Conservation (phyloP, 2,797 vertebrate species). For the Tapera naevia region DNA sequence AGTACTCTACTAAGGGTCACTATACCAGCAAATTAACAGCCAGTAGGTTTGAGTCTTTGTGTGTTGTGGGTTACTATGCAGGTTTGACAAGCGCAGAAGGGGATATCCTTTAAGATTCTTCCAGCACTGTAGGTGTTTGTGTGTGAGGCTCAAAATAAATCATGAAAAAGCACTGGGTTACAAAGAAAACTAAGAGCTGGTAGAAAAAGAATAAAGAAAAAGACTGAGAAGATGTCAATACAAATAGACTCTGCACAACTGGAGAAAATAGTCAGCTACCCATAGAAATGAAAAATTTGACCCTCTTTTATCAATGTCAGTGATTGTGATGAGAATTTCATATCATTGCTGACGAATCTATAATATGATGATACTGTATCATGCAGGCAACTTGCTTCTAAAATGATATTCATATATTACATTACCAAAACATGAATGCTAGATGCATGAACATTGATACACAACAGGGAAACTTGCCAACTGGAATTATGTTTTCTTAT, state of each 20-base stretch:
- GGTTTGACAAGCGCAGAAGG: neutral
- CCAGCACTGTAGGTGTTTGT: neutral
- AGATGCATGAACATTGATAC: slow-evolving; percentile 2
- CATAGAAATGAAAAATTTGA: slow-evolving; percentile 22
- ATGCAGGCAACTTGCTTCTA: neutral
- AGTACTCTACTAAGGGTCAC: neutral
- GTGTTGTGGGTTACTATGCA: neutral
- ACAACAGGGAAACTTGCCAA: neutral
- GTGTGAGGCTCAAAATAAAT: neutral
- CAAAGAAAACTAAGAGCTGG: neutral
- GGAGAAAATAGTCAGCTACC: neutral
- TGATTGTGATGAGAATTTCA: neutral
- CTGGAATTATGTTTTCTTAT: neutral
- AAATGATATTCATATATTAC: slow-evolving; percentile 22
- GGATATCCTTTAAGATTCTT: neutral
- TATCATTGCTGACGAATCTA: neutral
- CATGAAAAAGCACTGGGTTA: neutral
- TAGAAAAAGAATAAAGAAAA: neutral
- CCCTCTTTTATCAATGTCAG: neutral
- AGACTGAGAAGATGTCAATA: neutral
- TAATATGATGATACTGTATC: neutral
- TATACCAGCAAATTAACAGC: neutral
- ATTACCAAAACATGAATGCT: slow-evolving; percentile 33
- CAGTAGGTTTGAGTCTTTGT: neutral
- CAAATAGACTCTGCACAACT: neutral